These are phyloP conservation scores for Anarsia innoxiella DNA, from an alignment of 2,888 invertebrate species.

Conservation along the genomic window DNA sequence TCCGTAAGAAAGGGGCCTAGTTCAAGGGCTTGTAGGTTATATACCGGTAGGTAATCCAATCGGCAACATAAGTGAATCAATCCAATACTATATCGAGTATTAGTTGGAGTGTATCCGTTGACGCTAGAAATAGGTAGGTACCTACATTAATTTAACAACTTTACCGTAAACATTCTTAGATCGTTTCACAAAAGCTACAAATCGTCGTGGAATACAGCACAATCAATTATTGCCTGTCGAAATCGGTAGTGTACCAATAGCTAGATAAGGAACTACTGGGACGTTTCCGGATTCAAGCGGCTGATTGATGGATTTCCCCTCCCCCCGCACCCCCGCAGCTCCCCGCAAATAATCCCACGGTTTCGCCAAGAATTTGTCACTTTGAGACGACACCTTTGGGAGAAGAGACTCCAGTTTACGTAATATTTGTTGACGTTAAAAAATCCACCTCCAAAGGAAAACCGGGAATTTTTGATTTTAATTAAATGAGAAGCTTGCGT, in stretches of 20 bases:
- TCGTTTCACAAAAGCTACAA: too few species aligned
- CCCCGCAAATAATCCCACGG: constrained; percentile 36
- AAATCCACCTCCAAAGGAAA: neutral
- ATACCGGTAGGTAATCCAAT: too few species aligned
- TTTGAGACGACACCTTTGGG: constrained; percentile 43
- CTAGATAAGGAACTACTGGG: constrained; percentile 32
- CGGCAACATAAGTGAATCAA: too few species aligned
- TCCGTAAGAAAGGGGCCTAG: too few species aligned
- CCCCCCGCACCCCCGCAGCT: constrained; percentile 15
- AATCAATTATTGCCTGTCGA: constrained; percentile 22
- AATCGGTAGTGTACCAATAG: constrained; percentile 17
- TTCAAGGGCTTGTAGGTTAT: too few species aligned
- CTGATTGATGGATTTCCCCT: constrained; percentile 46
- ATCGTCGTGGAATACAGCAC: constrained; percentile 13
- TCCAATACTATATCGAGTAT: too few species aligned
- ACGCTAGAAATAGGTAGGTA: too few species aligned
- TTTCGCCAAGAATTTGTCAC: constrained; percentile 50
- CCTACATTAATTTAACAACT: too few species aligned
- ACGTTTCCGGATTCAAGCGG: constrained; percentile 28
- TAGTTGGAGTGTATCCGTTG: too few species aligned
- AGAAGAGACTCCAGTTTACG: constrained; percentile 17
- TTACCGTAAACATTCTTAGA: too few species aligned
- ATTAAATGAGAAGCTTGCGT: neutral
- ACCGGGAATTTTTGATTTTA: constrained; percentile 1
- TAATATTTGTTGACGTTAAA: constrained; percentile 16